These are phyloP conservation scores for Eulithis prunata DNA, from an alignment of 2,888 invertebrate genomes.

Conservation along the genomic window DNA sequence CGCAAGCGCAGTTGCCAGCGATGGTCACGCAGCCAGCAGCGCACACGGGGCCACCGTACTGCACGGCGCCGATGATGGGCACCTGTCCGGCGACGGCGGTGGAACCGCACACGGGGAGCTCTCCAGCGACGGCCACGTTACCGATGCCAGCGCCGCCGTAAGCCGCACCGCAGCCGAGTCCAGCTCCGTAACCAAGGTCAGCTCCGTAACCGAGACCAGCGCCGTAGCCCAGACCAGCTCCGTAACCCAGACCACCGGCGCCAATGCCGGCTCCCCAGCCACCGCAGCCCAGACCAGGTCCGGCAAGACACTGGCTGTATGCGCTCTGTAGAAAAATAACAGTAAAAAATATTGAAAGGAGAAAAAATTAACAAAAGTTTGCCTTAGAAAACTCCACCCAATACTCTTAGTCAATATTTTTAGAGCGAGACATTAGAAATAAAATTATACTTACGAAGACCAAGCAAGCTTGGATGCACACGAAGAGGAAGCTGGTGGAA, in stretches of 20 bases:
- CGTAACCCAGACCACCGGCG: constrained; percentile 13
- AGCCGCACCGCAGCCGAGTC: constrained; percentile 8
- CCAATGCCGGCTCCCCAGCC: constrained; percentile 10
- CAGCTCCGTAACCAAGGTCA: not conserved
- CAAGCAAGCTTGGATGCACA: constrained; percentile 45
- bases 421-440: no score
- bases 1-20: constrained; percentile 41
- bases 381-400: no score
- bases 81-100: constrained; percentile 48
- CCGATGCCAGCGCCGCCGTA: constrained; percentile 31
- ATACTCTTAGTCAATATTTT: no score
- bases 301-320: no score
- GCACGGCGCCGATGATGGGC: constrained; percentile 49
- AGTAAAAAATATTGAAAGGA: no score
- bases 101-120: constrained; percentile 49
- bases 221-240: constrained; percentile 20
- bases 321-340: no score
- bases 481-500: constrained; percentile 32
- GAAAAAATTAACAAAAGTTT: no score
- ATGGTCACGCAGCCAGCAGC: constrained; percentile 47
- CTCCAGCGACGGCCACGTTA: constrained; percentile 48
- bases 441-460: constrained; percentile 44
- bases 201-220: constrained; percentile 12
- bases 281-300: not conserved
- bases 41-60: constrained; percentile 42